These are phyloP conservation scores for Morus bassanus DNA, from an alignment of 2,797 vertebrate genomes.

Conservation along the genomic window DNA sequence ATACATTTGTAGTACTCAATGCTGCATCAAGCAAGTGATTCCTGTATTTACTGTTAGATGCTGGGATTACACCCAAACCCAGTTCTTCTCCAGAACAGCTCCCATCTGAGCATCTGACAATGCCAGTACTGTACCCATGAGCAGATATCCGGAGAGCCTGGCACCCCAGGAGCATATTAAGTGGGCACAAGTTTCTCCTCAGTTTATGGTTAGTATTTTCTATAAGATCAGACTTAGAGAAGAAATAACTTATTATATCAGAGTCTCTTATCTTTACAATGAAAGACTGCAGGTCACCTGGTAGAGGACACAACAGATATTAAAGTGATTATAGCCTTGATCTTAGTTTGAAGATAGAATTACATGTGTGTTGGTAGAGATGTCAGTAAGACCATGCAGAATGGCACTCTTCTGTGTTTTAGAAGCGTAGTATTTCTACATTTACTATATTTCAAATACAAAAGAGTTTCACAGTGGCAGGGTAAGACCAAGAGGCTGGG, in stretches of 20 bases:
- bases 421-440: background rate
- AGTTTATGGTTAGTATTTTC: background rate
- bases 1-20: background rate
- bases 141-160: background rate
- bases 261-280: background rate
- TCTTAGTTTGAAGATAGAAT: conserved; percentile 9
- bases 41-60: background rate
- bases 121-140: background rate
- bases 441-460: conserved; percentile 1
- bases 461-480: background rate
- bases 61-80: background rate
- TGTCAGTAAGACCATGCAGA: background rate
- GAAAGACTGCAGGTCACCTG: conserved; percentile 4
- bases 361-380: background rate
- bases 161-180: background rate
- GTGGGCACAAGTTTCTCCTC: background rate
- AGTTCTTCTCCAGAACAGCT: background rate
- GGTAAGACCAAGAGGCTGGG: background rate
- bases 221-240: background rate
- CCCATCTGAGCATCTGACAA: background rate
- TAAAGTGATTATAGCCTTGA: conserved; percentile 27
- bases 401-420: background rate
- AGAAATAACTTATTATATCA: conserved; percentile 33
- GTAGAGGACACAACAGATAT: conserved; percentile 25
- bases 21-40: background rate